Evolutionary conservation across 2,113 vertebrate genomes (phyloP).

Genomic region (Larimichthys polyactis): DNA sequence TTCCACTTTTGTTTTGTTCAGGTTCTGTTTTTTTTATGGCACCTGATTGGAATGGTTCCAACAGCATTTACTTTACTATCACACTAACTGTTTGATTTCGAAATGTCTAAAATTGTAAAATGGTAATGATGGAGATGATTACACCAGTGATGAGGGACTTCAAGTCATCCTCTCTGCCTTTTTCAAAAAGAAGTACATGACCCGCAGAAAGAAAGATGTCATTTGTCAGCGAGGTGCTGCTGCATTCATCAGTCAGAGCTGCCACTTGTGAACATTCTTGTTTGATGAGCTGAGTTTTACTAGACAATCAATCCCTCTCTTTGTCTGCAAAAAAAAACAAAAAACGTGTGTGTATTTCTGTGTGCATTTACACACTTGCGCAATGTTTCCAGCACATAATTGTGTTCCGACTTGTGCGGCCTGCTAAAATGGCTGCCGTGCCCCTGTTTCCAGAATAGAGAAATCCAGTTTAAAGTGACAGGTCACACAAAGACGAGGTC

Average conservation of each 20-base stretch:
- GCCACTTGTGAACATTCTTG: conserved; percentile 32
- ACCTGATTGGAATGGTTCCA: background rate
- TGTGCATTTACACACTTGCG: background rate
- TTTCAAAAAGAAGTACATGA: conserved; percentile 19
- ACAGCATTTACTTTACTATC: background rate
- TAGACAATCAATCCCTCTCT: conserved; percentile 21
- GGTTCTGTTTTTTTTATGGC: background rate
- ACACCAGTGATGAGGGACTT: conserved; percentile 3
- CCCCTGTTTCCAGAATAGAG: conserved; percentile 36
- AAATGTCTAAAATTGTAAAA: conserved; percentile 18
- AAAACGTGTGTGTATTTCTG: background rate
- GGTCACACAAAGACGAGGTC: conserved; percentile 52
- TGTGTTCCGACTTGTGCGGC: background rate
- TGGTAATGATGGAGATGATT: conserved; percentile 3
- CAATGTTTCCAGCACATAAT: background rate
- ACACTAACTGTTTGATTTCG: background rate
- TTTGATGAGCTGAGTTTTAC: conserved; percentile 49
- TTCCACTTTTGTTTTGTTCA: background rate
- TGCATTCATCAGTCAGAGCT: conserved; percentile 47
- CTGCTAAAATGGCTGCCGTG: conserved; percentile 13
- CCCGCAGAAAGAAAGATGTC: conserved; percentile 15
- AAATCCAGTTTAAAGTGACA: conserved; percentile 56
- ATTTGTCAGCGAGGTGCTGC: conserved; percentile 19
- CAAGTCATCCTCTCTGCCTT: conserved; percentile 3
- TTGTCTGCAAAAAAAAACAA: conserved; percentile 16